Conservation (phyloP, 37 sponge, comb jelly and placozoan species). For the Axinella damicornis region DNA sequence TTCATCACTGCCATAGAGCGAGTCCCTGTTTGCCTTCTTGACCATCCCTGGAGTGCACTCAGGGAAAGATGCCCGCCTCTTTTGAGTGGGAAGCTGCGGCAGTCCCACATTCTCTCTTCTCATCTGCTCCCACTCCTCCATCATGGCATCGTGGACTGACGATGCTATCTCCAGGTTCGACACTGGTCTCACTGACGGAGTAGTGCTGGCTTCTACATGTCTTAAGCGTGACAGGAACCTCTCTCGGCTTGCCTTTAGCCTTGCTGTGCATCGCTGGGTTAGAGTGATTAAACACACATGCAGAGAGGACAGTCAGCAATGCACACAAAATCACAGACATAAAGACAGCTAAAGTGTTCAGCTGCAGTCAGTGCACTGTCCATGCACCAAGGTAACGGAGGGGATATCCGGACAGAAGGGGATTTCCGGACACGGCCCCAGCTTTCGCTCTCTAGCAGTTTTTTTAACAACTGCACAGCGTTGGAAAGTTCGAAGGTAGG, state of each 20-base stretch:
- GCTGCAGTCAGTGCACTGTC: no score
- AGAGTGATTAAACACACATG: neutral
- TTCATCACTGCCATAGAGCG: no score
- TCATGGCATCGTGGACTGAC: constrained; percentile 58
- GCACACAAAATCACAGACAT: no score
- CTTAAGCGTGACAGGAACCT: constrained; percentile 31
- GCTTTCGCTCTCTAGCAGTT: no score
- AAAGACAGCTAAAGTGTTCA: no score
- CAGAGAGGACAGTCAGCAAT: neutral
- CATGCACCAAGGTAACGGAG: no score
- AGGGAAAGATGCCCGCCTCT: constrained; percentile 1
- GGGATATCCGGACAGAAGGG: no score
- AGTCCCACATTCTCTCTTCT: constrained; percentile 34
- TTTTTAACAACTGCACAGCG: no score
- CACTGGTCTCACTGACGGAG: neutral
- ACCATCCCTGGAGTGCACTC: no score
- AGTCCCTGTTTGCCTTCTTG: no score
- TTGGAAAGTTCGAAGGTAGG: no score
- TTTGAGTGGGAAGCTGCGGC: constrained; percentile 30
- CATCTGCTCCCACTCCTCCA: constrained; percentile 73
- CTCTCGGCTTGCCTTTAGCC: constrained; percentile 54
- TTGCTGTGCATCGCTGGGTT: constrained; percentile 57
- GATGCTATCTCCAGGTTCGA: neutral
- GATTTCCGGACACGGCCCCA: no score
- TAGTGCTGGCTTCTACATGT: neutral